These are phyloP conservation scores for Phalera bucephala DNA, from an alignment of 2,888 invertebrate genomes.

Conservation along the genomic window DNA sequence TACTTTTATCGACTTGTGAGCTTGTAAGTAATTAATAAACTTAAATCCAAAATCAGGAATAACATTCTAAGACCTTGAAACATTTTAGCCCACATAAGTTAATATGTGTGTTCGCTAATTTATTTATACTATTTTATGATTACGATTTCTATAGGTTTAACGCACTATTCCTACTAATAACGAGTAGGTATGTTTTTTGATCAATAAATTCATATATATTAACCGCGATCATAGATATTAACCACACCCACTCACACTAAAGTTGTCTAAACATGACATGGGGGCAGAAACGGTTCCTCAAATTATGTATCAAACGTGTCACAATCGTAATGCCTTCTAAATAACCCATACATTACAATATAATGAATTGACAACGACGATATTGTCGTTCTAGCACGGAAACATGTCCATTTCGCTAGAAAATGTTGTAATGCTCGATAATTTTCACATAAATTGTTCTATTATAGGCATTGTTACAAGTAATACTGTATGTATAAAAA, in stretches of 20 bases:
- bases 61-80: too few species aligned
- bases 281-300: background rate
- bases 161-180: too few species aligned
- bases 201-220: too few species aligned
- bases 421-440: constrained; percentile 23
- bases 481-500: background rate
- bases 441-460: constrained; percentile 37
- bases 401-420: constrained; percentile 18
- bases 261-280: background rate
- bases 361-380: constrained; percentile 10
- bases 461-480: constrained; percentile 32
- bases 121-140: too few species aligned
- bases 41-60: too few species aligned
- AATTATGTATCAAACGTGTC: background rate
- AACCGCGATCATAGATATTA: too few species aligned
- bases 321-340: constrained; percentile 10
- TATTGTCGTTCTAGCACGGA: constrained; percentile 16
- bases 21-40: too few species aligned
- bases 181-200: too few species aligned
- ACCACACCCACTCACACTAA: background rate
- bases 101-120: too few species aligned
- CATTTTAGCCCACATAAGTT: too few species aligned
- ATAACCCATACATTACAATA: constrained; percentile 11
- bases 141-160: too few species aligned
- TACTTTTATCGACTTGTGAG: too few species aligned